A percentile compares a stretch with the other conserved stretches of the same genome.
phyloP scores from a whole-genome alignment of 2,113 vertebrate species.

The Lichenostomus cassidix region DNA sequence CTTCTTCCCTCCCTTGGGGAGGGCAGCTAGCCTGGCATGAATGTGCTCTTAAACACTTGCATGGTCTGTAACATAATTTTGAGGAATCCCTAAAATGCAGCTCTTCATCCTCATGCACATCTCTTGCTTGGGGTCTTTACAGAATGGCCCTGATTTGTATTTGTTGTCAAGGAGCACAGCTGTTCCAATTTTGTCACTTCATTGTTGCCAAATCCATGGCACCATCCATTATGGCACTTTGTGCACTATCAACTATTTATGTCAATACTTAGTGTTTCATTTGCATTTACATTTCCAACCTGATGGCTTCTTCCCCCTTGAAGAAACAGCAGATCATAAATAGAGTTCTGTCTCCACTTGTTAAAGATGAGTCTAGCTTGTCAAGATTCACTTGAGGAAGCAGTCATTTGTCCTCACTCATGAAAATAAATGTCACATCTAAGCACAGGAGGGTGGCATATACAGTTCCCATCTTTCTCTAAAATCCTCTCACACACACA shows the following conservation, averaged over 20 bases:
- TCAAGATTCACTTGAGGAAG: constrained; percentile 64
- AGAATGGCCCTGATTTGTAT: constrained; percentile 9
- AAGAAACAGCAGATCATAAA: constrained; percentile 58
- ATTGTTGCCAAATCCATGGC: constrained; percentile 28
- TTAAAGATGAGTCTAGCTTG: constrained; percentile 63
- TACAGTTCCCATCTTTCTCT: constrained; percentile 22
- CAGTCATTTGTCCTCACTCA: constrained; percentile 64
- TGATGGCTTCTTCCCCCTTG: constrained; percentile 52
- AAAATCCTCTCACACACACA: constrained; percentile 24
- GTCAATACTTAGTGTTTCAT: constrained; percentile 58
- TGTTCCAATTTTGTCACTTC: constrained; percentile 29
- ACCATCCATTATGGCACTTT: constrained; percentile 44
- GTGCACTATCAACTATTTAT: constrained; percentile 67
- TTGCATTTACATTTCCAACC: constrained; percentile 57
- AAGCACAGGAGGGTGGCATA: constrained; percentile 45
- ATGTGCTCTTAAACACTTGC: not conserved
- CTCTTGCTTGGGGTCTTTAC: not conserved
- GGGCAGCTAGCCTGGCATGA: not conserved
- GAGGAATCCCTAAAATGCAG: not conserved
- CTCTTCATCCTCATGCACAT: not conserved
- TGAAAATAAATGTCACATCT: constrained; percentile 63
- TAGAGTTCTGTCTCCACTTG: constrained; percentile 60
- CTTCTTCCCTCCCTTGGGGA: not conserved
- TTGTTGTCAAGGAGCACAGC: constrained; percentile 31
- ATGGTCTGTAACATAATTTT: not conserved